Evolutionary conservation across 2,888 invertebrate species (phyloP).

Genomic region (Acanthosepion pharaonis): DNA sequence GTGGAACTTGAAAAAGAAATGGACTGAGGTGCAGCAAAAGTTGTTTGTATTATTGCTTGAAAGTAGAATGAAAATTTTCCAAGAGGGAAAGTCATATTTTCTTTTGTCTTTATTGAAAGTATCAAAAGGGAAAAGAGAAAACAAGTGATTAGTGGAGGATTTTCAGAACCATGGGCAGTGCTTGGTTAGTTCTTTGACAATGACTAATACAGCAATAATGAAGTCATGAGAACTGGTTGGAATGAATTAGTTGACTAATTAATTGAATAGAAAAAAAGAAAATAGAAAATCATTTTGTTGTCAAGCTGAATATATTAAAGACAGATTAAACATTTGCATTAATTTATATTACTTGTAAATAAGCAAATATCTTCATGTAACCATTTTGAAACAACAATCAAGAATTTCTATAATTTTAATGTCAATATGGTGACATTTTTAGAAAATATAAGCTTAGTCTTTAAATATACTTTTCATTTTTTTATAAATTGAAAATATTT

Average conservation of each 20-base stretch:
- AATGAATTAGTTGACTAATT: neutral
- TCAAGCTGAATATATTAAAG: neutral
- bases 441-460: too few species aligned
- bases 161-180: neutral
- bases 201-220: neutral
- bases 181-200: constrained; percentile 9
- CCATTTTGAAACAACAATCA: too few species aligned
- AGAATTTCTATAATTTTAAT: too few species aligned
- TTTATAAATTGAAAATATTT: too few species aligned
- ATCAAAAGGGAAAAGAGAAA: neutral
- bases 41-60: constrained; percentile 14
- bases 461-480: too few species aligned
- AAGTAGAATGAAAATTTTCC: neutral
- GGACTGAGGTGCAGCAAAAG: neutral
- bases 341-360: neutral
- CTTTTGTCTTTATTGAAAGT: too few species aligned
- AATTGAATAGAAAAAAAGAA: neutral
- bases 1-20: neutral
- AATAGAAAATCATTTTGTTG: neutral
- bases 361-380: too few species aligned
- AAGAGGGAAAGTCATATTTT: neutral
- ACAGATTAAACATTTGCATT: neutral
- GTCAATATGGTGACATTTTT: too few species aligned
- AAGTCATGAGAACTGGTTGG: neutral
- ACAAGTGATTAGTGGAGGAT: neutral